Base-by-base conservation (phyloP, 2,888 invertebrate genomes). In the Orchestes rusci region DNA sequence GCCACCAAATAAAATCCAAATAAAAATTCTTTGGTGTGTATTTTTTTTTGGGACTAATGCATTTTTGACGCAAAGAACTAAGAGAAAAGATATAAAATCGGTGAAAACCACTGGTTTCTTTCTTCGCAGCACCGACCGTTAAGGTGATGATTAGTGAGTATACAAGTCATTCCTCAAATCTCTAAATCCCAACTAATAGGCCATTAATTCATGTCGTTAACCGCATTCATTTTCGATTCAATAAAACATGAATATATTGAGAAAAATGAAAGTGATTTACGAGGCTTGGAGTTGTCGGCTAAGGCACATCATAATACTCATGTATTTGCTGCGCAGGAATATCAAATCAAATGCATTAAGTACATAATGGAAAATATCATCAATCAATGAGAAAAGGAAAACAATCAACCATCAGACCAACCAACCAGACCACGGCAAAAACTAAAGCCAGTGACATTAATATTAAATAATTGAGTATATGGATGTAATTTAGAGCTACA, bases 361-460 rank as follows among this genome's bases (percentile, higher is more conserved):
- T 58, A 57, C 10, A 23, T 23, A 23, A 23, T 23, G 10, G 10
- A 54, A 58, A 41, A 55, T 57, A 54, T 58, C 59, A 60, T 56
- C 57, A 59, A 51, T 51, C 52, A 55, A 55, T 52, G 53, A 53
- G 53, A 51, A 23, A 23, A 23, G 10, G 10, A 23, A 5, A 23
- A 23, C 23, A 23, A 23, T 7, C 5, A 23, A 23, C n/a, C n/a
- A 50, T 59, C 52, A 56, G 52, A 56, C 53, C 53, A 53, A 58
- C 53, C 53, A 55, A 57, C 59, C 52, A 55, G 61, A 64, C 62
- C 61, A 62, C 61, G 60, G 50, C 56, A 60, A 60, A n/a, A 67
- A 68, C 66, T 67, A 67, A n/a, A 68, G 67, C 68, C 62, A 67
- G 67, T 69, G 68, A 69, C 66, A 67, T 42, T 49, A 43, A 51